Conservation (phyloP, 2,888 invertebrate genomes). For the Yponomeuta malinellus region DNA sequence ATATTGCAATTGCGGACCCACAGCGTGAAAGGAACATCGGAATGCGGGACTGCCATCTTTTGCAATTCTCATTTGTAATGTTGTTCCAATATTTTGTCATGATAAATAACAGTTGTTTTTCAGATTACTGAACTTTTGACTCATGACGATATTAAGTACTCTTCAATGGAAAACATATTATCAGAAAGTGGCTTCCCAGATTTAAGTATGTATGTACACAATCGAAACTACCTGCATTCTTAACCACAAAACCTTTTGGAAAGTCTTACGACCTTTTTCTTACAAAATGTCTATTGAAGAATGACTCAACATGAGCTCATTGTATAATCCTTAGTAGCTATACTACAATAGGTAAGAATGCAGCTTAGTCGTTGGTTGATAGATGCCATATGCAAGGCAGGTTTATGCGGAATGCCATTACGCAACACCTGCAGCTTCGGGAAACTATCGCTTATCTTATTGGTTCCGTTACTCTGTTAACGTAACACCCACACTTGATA, state of each 20-base stretch:
- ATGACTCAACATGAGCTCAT: background rate
- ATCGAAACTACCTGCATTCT: background rate
- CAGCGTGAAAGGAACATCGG: constrained; percentile 54
- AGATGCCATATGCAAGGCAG: constrained; percentile 29
- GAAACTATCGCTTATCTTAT: constrained; percentile 39
- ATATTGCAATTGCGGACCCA: constrained; percentile 31
- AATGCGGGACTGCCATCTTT: constrained; percentile 34
- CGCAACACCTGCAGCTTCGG: constrained; percentile 49
- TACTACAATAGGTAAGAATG: background rate
- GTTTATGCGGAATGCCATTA: constrained; percentile 41
- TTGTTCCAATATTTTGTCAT: background rate
- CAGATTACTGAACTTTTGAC: background rate
- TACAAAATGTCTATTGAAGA: background rate
- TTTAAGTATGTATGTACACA: background rate
- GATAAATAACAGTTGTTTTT: background rate
- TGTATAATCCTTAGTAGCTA: background rate
- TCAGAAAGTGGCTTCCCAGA: no score
- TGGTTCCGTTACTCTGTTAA: constrained; percentile 45
- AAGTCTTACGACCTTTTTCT: background rate
- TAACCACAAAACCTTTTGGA: background rate
- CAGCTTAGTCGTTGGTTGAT: constrained; percentile 49
- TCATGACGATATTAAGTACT: no score
- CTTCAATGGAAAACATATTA: no score
- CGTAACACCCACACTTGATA: constrained; percentile 36
- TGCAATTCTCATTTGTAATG: background rate